Evolutionary conservation across 2,797 vertebrate species (phyloP).

Genomic region (Danionella dracula): DNA sequence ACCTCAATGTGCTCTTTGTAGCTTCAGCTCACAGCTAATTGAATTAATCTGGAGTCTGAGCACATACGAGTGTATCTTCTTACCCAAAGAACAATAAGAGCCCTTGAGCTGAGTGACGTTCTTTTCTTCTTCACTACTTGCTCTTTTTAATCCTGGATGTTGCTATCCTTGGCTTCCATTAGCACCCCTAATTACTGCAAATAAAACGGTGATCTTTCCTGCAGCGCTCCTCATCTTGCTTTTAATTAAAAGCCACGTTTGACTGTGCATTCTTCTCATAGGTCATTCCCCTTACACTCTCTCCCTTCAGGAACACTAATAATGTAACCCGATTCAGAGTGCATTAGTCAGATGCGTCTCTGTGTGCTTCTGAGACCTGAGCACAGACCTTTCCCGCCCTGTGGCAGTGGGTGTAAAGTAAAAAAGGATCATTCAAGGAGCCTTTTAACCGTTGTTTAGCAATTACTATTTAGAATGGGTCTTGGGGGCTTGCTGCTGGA

Average conservation of each 20-base stretch:
- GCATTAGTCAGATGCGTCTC: conserved; percentile 39
- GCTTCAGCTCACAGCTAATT: conserved; percentile 56
- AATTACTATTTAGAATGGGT: conserved; percentile 41
- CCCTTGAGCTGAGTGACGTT: conserved; percentile 49
- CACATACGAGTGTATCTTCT: conserved; percentile 33
- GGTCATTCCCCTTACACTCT: conserved; percentile 35
- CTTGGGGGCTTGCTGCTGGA: conserved; percentile 19
- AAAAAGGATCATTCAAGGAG: conserved; percentile 31
- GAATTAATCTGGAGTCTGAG: conserved; percentile 53
- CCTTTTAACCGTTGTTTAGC: conserved; percentile 41
- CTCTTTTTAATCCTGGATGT: conserved; percentile 29
- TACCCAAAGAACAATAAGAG: conserved; percentile 39
- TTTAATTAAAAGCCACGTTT: conserved; percentile 42
- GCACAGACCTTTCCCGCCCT: conserved; percentile 21
- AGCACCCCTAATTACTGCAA: conserved; percentile 21
- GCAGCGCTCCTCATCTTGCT: conserved; percentile 16
- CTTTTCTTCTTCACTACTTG: conserved; percentile 22
- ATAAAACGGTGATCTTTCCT: conserved; percentile 8
- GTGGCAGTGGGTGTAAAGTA: conserved; percentile 24
- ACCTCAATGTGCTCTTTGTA: conserved; percentile 57
- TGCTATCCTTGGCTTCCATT: conserved; percentile 30
- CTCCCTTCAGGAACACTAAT: conserved; percentile 36
- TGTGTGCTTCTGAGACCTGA: conserved; percentile 23
- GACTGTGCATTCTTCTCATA: conserved; percentile 40
- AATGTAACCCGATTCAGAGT: conserved; percentile 46